These are phyloP conservation scores for Rhinogobio ventralis DNA, from an alignment of 2,797 vertebrate genomes.

Conservation along the genomic window DNA sequence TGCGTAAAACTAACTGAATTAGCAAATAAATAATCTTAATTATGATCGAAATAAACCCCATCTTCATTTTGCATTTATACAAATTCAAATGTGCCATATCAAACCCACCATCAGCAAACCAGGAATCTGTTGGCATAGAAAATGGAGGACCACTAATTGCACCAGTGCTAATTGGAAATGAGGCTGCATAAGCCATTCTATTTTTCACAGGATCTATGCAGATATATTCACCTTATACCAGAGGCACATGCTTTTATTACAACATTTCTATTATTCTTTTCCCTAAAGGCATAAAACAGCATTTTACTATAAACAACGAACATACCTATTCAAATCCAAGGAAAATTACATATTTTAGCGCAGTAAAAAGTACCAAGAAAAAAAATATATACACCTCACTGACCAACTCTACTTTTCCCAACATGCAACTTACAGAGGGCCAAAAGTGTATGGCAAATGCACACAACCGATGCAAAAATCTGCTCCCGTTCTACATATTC, in stretches of 20 bases:
- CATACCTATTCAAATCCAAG: slow-evolving; percentile 40
- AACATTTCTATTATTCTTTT: not conserved
- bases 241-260: slow-evolving; percentile 37
- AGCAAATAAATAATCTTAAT: slow-evolving; percentile 12
- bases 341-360: slow-evolving; percentile 39
- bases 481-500: slow-evolving; percentile 76
- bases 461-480: slow-evolving; percentile 3
- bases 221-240: not conserved
- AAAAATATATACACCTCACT: slow-evolving; percentile 60
- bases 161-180: slow-evolving; percentile 77
- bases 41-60: not conserved
- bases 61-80: not conserved
- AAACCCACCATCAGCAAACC: slow-evolving; percentile 75
- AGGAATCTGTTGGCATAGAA: slow-evolving; percentile 81
- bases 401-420: slow-evolving; percentile 64
- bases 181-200: slow-evolving; percentile 66
- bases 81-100: slow-evolving; percentile 59
- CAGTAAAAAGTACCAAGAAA: slow-evolving; percentile 57
- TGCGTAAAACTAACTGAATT: slow-evolving; percentile 19
- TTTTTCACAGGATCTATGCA: slow-evolving; percentile 46
- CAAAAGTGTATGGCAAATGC: slow-evolving; percentile 14
- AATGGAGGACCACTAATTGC: slow-evolving; percentile 86
- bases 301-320: slow-evolving; percentile 1
- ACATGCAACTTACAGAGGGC: slow-evolving; percentile 38
- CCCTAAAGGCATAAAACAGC: not conserved